Evolutionary conservation across 1,140 invertebrate genomes (phyloP).

Genomic region (Anthonomus grandis): DNA sequence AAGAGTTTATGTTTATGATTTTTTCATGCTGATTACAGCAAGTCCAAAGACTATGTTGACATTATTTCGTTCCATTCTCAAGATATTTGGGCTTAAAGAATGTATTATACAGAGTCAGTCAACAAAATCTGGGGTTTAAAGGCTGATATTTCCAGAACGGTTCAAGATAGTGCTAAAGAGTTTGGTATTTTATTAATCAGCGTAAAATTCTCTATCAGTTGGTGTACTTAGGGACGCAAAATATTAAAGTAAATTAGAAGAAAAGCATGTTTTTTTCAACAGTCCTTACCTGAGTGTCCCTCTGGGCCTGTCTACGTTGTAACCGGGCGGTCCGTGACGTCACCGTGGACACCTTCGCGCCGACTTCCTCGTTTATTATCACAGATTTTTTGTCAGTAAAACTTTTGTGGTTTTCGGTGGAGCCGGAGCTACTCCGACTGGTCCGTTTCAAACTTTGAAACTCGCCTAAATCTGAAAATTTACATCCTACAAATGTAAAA

Average conservation of each 20-base stretch:
- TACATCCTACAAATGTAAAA: conserved; percentile 52
- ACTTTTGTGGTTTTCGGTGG: conserved; percentile 18
- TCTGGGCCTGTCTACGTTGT: conserved; percentile 42
- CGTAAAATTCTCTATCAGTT: too few species aligned
- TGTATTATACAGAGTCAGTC: too few species aligned
- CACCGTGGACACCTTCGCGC: conserved; percentile 9
- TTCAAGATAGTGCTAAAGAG: too few species aligned
- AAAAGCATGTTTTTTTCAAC: not conserved
- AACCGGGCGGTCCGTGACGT: conserved; percentile 41
- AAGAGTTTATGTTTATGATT: too few species aligned
- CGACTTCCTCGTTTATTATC: conserved; percentile 26
- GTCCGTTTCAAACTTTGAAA: conserved; percentile 33
- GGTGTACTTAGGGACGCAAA: not conserved
- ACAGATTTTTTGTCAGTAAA: conserved; percentile 38
- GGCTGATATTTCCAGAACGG: too few species aligned
- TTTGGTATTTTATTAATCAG: too few species aligned
- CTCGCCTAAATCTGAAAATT: conserved; percentile 65
- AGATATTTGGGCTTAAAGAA: too few species aligned
- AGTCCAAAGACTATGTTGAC: too few species aligned
- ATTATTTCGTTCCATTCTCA: too few species aligned
- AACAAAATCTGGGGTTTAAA: too few species aligned
- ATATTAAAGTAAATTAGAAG: not conserved
- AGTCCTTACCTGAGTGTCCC: conserved; percentile 35
- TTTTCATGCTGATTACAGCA: too few species aligned
- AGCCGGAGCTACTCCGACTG: conserved; percentile 27